phyloP scores from a whole-genome alignment of 35 echinoderm and acorn worm genomes.

The Nesometra sesokonis region DNA sequence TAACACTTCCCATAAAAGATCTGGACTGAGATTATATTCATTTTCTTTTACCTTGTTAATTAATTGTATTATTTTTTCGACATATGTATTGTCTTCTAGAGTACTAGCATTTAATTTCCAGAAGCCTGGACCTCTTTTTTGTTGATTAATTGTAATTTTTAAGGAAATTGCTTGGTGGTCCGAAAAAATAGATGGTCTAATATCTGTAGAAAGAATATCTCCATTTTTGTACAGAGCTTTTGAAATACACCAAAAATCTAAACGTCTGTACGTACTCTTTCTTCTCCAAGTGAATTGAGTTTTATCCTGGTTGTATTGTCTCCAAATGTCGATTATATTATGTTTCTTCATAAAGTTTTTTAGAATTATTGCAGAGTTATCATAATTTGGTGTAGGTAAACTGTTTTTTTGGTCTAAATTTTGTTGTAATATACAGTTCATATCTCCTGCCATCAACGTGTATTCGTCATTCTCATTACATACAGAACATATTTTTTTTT shows the following conservation, averaged over 20 bases:
- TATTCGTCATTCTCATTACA: not conserved
- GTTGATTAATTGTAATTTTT: not conserved
- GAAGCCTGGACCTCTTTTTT: not conserved
- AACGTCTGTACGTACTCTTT: not conserved
- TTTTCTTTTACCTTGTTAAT: no score
- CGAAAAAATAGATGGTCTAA: not conserved
- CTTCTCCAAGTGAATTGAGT: not conserved
- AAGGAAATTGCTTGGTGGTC: not conserved
- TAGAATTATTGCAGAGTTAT: not conserved
- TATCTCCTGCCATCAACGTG: not conserved
- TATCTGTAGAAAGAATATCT: not conserved
- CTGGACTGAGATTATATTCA: not conserved
- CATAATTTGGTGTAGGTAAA: not conserved
- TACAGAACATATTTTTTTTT: not conserved
- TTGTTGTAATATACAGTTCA: not conserved
- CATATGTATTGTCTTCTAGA: not conserved
- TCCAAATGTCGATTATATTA: not conserved
- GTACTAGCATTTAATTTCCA: not conserved
- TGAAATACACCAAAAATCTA: not conserved
- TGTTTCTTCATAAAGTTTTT: not conserved
- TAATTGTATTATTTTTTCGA: no score
- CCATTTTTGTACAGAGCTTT: not conserved
- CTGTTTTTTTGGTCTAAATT: not conserved
- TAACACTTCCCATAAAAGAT: not conserved
- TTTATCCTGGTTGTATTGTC: not conserved